phyloP scores from a whole-genome alignment of 1,140 invertebrate genomes.

The Bemisia tabaci region DNA sequence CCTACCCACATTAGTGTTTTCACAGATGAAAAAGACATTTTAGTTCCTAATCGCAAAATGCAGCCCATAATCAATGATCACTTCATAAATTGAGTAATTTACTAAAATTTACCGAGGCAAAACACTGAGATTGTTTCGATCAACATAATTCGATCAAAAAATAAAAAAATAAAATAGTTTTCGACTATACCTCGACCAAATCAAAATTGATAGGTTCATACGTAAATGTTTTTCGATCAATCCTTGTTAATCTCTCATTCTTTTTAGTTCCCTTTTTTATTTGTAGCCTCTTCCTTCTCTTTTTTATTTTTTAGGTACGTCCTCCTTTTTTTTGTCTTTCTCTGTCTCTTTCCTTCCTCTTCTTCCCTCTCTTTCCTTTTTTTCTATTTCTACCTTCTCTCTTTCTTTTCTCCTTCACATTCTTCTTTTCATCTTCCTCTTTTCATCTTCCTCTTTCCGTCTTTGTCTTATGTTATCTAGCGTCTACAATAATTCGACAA shows the following conservation, averaged over 20 bases:
- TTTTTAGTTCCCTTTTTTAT: not conserved
- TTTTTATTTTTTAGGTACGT: not conserved
- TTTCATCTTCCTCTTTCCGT: not conserved
- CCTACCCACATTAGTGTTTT: too few species aligned
- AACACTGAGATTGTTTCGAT: too few species aligned
- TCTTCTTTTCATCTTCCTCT: not conserved
- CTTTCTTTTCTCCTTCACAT: not conserved
- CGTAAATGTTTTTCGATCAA: not conserved
- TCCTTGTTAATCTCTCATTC: not conserved
- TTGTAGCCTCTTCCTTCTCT: not conserved
- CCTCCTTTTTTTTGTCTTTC: not conserved
- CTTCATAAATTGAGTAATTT: too few species aligned
- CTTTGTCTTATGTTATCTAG: not conserved
- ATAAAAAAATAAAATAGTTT: too few species aligned
- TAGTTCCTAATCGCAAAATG: too few species aligned
- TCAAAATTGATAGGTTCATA: too few species aligned
- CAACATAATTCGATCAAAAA: too few species aligned
- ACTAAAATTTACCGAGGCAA: too few species aligned
- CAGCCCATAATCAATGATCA: too few species aligned
- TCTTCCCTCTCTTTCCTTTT: not conserved
- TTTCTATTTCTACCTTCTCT: not conserved
- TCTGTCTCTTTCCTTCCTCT: not conserved
- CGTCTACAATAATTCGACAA: too few species aligned
- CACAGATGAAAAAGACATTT: too few species aligned
- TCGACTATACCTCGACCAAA: too few species aligned